Percentiles rank a stretch among this genome's conserved stretches.
phyloP scores from a whole-genome alignment of 1,140 invertebrate genomes.

The Ceratina calcarata region DNA sequence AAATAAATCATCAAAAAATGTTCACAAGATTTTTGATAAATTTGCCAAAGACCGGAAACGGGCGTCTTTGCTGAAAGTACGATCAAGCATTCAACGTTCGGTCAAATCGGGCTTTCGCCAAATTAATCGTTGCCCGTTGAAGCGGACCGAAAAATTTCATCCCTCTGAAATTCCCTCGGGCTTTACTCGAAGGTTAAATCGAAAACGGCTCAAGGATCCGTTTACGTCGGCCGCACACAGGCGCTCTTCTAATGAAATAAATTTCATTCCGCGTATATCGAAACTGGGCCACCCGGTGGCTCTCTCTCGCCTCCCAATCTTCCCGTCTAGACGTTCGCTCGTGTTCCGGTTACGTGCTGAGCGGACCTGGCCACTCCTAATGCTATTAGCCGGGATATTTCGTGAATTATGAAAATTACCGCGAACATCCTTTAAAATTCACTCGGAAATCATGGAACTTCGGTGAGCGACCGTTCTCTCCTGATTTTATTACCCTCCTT shows the following conservation, averaged over 20 bases:
- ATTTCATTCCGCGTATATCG: constrained; percentile 30
- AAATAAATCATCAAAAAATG: too few relatives aligned
- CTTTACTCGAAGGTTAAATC: constrained; percentile 28
- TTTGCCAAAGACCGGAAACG: too few relatives aligned
- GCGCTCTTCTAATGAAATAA: constrained; percentile 40
- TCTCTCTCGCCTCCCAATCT: constrained; percentile 10
- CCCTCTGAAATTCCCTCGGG: background rate
- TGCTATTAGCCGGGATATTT: constrained; percentile 8
- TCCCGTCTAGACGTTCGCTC: constrained; percentile 4
- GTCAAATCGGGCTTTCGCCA: background rate
- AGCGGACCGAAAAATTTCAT: constrained; percentile 42
- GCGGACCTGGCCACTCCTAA: background rate
- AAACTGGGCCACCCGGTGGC: constrained; percentile 33
- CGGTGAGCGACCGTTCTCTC: background rate
- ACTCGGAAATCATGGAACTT: background rate
- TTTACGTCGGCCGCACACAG: constrained; percentile 41
- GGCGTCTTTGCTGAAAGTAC: background rate
- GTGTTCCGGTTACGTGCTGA: background rate
- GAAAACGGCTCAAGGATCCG: constrained; percentile 40
- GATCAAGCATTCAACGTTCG: background rate
- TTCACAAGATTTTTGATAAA: too few relatives aligned
- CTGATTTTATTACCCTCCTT: background rate
- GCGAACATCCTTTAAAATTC: background rate
- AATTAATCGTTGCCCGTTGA: constrained; percentile 19
- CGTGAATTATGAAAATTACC: constrained; percentile 2